Base-by-base conservation (phyloP, 1,140 invertebrate species). In the Colletes latitarsis region DNA sequence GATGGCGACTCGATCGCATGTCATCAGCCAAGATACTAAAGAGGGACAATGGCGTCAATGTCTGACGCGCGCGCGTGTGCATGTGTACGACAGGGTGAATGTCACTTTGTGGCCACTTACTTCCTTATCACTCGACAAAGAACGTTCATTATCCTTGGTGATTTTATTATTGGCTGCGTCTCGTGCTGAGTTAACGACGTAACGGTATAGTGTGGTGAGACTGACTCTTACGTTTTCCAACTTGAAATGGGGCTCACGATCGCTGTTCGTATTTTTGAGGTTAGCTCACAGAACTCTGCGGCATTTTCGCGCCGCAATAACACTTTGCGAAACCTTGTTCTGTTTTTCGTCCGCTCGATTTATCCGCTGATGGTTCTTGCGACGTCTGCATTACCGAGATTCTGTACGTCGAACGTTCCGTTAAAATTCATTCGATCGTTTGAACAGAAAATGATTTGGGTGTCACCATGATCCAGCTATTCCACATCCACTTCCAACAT, bases 71-170 rank as follows among this genome's bases (percentile, higher is more conserved):
- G 43, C 15, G 15, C 46, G 67, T 68, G 68, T 55, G 52, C 39
- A 15, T 60, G 30, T 64, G 60, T 52, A 17, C 43, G 30, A 43
- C 19, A 79, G 52, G 74, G 71, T 74, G 69, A 85, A 87, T 83
- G 82, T 87, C 68, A 76, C 21, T 66, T 76, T 71, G 75, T 21
- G 63, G 46, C 62, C 60, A 85, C 67, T 87, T 83, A 71, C 60
- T 74, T 71, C 21, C 43, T 85, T 68, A 83, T 86, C 77, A 57
- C 39, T 74, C 53, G 39, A 88, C 77, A 88, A 88, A 87, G 62
- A 67, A 19, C 30, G 53, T 62, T 81, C 69, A 64, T 85, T 15
- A 46, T 55, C 46, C 53, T 55, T 55, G 60, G 75, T 75, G 73
- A 86, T 79, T 82, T 78, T 67, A 63, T 75, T 82, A 84, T 83